Base-by-base conservation (phyloP, 2,797 vertebrate genomes). In the Pangasius sanitwongsei region DNA sequence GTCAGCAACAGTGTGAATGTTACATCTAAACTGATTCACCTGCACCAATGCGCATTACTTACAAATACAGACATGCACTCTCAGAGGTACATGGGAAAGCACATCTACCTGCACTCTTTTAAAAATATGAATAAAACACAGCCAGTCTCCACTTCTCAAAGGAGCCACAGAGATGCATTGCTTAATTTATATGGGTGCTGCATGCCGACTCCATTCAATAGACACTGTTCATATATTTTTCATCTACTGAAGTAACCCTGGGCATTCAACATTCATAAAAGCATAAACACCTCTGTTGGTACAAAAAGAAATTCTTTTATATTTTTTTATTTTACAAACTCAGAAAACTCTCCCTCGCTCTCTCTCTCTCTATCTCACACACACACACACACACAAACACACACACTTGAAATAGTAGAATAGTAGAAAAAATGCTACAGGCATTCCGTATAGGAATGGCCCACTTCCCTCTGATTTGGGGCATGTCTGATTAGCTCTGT, bases 221-320 rank as follows among this genome's bases (percentile, higher is more conserved):
- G 23, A 83, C 55, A 88, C 81, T 69, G 91, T 82, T 83, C 67
- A 89, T 90, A 88, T 89, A 75, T 93, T 91, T 91, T 89, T 48
- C 3, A 86, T 80, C 41, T 34, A 59, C 87, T 85, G 61, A 72
- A 83, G 86, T 28, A 87, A 88, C 90, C 92, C 87, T 91, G 94
- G 93, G 92, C 89, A 92, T 94, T 93, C 82, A 75, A 55, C 81
- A 69, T 55, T 44, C 92, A 93, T 70, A 92, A 92, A 87, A 93
- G 93, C 88, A 93, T 92, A 93, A 93, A 95, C 87, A 92, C 53
- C 87, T 94, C 92, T 90, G 65, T 93, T 94, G 91, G 92, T 92
- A 67, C 92, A 93, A 90, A 91, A 87, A 89, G 44, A 83, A 55
- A 50, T 25, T 83, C 20, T 28, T 16, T 37, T 89, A 87, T 83